Percentiles rank a stretch among this genome's conserved stretches.
Conservation (phyloP, 2,888 invertebrate genomes). For the Andrena marginata region DNA sequence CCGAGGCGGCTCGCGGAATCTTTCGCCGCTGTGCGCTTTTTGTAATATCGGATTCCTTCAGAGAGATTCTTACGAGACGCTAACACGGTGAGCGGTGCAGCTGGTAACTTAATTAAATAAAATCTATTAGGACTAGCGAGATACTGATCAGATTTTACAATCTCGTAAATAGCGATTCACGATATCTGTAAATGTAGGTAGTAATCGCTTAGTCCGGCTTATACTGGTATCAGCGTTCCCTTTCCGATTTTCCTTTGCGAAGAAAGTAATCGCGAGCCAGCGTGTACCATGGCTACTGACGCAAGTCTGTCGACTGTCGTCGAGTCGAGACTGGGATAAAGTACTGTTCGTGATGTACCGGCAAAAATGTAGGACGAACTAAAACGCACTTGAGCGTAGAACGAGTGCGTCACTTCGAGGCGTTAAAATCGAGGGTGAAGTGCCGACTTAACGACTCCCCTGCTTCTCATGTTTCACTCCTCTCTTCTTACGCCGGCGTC, state of each 20-base stretch:
- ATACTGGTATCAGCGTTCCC: background rate
- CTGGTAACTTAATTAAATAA: too few species aligned
- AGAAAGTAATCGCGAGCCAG: background rate
- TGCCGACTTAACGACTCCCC: conserved; percentile 61
- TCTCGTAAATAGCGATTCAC: too few species aligned
- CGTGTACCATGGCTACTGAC: conserved; percentile 23
- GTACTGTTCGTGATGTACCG: conserved; percentile 43
- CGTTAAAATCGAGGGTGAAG: conserved; percentile 71
- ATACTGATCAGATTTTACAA: too few species aligned
- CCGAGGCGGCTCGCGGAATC: background rate
- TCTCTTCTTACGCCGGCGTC: conserved; percentile 31
- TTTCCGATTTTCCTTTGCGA: background rate
- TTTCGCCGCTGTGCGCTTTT: background rate
- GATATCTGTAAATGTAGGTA: too few species aligned
- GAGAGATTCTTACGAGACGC: too few species aligned
- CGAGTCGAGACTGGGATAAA: conserved; percentile 30
- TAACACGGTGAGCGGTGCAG: too few species aligned
- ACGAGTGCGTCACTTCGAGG: conserved; percentile 72
- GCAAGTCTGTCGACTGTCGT: conserved; percentile 20
- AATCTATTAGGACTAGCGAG: too few species aligned
- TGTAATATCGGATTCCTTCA: background rate
- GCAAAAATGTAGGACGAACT: conserved; percentile 69
- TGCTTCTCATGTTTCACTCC: conserved; percentile 40
- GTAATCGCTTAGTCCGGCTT: too few species aligned
- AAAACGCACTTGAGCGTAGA: conserved; percentile 69